These are phyloP conservation scores for Aplysia californica DNA, from an alignment of 1,140 invertebrate genomes.

Conservation along the genomic window DNA sequence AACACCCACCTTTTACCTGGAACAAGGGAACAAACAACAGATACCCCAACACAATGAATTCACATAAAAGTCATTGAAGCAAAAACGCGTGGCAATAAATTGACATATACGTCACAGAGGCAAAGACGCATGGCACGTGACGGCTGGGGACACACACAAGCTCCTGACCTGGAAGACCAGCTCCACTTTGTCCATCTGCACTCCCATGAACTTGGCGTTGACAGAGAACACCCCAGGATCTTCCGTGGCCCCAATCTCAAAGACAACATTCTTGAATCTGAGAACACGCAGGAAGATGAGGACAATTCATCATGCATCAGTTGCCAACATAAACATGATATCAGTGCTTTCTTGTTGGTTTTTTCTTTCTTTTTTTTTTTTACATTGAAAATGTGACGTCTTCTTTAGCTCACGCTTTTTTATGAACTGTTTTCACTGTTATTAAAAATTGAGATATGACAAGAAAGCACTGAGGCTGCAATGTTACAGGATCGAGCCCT, in stretches of 20 bases:
- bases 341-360: no score
- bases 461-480: no score
- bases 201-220: slow-evolving; percentile 83
- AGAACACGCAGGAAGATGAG: no score
- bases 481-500: no score
- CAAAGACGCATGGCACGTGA: not conserved
- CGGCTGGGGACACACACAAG: not conserved
- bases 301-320: not conserved
- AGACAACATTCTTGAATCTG: slow-evolving; percentile 80
- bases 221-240: slow-evolving; percentile 78
- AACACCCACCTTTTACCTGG: no score
- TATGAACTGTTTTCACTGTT: no score
- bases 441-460: no score
- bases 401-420: no score
- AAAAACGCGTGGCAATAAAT: not conserved
- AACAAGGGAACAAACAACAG: no score
- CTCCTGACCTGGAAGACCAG: slow-evolving; percentile 74
- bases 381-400: no score
- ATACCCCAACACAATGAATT: no score
- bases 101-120: not conserved
- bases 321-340: not conserved
- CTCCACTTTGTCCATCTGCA: slow-evolving; percentile 81
- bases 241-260: slow-evolving; percentile 81
- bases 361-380: no score
- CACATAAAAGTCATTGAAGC: not conserved